A percentile compares a stretch with the other conserved stretches of the same genome.
These are phyloP conservation scores for Somateria mollissima DNA, from an alignment of 2,797 vertebrate species.

Conservation along the genomic window DNA sequence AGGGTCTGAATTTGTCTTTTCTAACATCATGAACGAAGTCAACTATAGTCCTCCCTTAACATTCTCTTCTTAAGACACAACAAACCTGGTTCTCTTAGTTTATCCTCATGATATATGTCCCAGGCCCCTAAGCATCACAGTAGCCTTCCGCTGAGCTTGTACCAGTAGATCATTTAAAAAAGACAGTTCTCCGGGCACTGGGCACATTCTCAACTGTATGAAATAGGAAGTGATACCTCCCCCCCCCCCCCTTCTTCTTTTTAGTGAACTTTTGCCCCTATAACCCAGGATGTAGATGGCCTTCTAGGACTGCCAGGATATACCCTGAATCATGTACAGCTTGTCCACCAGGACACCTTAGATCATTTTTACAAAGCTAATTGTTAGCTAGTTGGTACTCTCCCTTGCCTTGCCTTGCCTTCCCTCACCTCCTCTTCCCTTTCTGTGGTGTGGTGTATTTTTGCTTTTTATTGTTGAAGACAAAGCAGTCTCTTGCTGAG, in stretches of 20 bases:
- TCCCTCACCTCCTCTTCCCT: too few relatives aligned
- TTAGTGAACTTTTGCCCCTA: neutral
- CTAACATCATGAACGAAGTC: neutral
- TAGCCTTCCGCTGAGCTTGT: neutral
- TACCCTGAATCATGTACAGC: neutral
- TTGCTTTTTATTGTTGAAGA: neutral
- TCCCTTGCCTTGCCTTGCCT: too few relatives aligned
- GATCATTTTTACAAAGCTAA: neutral
- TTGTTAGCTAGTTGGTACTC: neutral
- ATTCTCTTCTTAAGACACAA: neutral
- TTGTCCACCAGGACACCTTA: neutral
- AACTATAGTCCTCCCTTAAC: neutral
- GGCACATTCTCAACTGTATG: neutral
- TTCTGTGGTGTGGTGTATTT: neutral
- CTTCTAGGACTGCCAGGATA: neutral
- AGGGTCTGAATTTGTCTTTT: neutral
- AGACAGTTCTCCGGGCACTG: neutral
- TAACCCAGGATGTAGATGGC: neutral
- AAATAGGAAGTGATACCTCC: neutral
- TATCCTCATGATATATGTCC: neutral
- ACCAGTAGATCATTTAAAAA: neutral
- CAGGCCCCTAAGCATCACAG: neutral
- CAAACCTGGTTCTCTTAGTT: neutral
- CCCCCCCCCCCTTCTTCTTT: neutral
- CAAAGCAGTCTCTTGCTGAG: neutral